Evolutionary conservation across 2,888 invertebrate species (phyloP), one percentile per base, ranked within the genome.

Genomic region (Strigamia crassipes): DNA sequence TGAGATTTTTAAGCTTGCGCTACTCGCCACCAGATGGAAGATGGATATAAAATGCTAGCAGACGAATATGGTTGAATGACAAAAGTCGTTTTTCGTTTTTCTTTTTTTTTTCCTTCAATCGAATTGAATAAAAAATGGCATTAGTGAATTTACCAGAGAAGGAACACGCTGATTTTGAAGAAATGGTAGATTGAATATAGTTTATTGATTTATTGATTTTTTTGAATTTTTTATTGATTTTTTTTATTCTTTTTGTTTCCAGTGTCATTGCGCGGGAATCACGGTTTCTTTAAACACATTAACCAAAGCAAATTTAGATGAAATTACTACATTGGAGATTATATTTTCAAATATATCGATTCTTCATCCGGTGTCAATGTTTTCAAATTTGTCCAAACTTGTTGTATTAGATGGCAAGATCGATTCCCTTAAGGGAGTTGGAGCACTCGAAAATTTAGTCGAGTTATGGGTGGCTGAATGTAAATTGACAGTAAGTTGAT

Each of bases 381-480:
- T 80, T 31, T 6, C 27, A 4, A 51, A 56, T 21, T 15, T 80
- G 23, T 56, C 51, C 27, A 23, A 80, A 18, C 80, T 80, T 80
- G 56, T 51, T 15, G 38, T 80, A 21, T 6, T 80, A n/a, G 80
- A 27, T 27, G 31, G 13, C 2, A 27, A 46, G 8, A 15, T 80
- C 56, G 31, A 56, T 31, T 27, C 31, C 3, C 23, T 80, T 8
- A 27, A 51, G 13, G 80, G 80, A 0, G 27, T 80, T n/a, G 31
- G 56, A 15, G 5, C 15, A 3, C 41, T 80, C 2, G 31, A 23
- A 5, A 46, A 56, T 31, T 56, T 80, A n/a, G 27, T 56, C 12
- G 80, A 80, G 41, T 21, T 80, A 6, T 80, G 80, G 80, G 38
- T 56, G 10, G 80, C 56, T 15, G 80, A 80, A 27, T 80, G 80